These are phyloP conservation scores for Phocides pigmalion DNA, from an alignment of 1,140 invertebrate species.

Conservation along the genomic window DNA sequence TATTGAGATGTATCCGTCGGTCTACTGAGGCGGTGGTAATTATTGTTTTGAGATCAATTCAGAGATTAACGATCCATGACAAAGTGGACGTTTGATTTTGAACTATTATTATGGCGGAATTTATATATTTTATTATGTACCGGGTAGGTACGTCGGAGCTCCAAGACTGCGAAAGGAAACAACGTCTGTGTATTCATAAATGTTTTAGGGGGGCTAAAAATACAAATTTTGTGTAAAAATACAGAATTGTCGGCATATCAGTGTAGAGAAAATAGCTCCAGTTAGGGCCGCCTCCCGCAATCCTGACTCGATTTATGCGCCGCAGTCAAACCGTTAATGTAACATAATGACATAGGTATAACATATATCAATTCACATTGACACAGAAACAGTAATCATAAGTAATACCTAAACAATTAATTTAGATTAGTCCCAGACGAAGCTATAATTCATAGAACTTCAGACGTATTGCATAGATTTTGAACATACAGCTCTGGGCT, in stretches of 20 bases:
- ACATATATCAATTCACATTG: constrained; percentile 4
- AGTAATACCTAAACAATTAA: constrained; percentile 7
- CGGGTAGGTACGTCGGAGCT: too few relatives aligned
- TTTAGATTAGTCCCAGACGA: constrained; percentile 15
- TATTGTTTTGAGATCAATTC: not conserved
- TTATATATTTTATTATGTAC: too few relatives aligned
- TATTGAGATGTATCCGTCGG: not conserved
- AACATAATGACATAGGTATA: not conserved
- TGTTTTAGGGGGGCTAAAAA: too few relatives aligned
- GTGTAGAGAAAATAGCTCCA: too few relatives aligned
- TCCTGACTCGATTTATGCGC: too few relatives aligned
- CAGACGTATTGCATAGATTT: constrained; percentile 9
- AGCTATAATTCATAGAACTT: constrained; percentile 19
- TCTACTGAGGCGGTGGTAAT: not conserved
- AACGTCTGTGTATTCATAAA: too few relatives aligned
- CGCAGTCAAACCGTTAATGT: too few relatives aligned
- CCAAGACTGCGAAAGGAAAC: too few relatives aligned
- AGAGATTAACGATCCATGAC: not conserved
- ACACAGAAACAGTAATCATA: constrained; percentile 7
- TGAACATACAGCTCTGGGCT: not conserved
- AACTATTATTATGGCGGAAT: too few relatives aligned
- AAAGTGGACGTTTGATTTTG: not conserved
- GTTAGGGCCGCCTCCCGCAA: too few relatives aligned
- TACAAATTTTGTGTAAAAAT: too few relatives aligned
- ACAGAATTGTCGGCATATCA: too few relatives aligned